A percentile compares a stretch with the other conserved stretches of the same genome.
These are phyloP conservation scores for Cordylochernes scorpioides DNA, from an alignment of 2,888 invertebrate species.

Conservation along the genomic window DNA sequence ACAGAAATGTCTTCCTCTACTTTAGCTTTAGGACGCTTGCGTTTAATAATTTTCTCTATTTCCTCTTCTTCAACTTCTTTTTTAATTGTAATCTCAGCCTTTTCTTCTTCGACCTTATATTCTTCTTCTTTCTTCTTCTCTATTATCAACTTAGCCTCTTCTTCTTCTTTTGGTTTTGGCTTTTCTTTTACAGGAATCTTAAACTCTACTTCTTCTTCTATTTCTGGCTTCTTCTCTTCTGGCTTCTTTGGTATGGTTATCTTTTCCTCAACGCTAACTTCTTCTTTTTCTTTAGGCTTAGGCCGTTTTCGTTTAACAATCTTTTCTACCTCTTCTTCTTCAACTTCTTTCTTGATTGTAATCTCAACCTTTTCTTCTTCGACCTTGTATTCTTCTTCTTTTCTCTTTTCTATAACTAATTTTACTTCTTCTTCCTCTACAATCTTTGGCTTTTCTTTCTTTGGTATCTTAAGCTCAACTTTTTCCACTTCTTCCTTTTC, in stretches of 20 bases:
- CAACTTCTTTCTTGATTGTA: constrained; percentile 3
- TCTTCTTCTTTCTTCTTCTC: not conserved
- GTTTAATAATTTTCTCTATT: constrained; percentile 21
- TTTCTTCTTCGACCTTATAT: constrained; percentile 5
- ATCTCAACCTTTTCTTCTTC: constrained; percentile 3
- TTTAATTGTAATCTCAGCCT: constrained; percentile 4
- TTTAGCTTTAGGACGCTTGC: constrained; percentile 8
- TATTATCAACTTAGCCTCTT: not conserved
- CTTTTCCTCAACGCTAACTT: constrained; percentile 8
- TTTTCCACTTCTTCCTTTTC: constrained; percentile 20
- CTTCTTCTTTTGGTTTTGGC: constrained; percentile 1
- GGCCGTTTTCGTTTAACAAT: constrained; percentile 4
- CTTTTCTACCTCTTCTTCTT: constrained; percentile 21
- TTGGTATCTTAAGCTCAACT: constrained; percentile 6
- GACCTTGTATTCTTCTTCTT: constrained; percentile 4
- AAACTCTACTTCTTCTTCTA: constrained; percentile 22
- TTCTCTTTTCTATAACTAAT: not conserved
- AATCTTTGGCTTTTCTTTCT: constrained; percentile 1
- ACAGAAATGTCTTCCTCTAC: no score
- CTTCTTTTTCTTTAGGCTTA: constrained; percentile 27
- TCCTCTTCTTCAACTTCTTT: constrained; percentile 1
- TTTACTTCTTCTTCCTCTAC: constrained; percentile 1
- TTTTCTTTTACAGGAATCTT: constrained; percentile 3
- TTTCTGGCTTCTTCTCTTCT: constrained; percentile 31
- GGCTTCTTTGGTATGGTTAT: constrained; percentile 19